phyloP scores from a whole-genome alignment of 2,797 vertebrate species.

The Hephaestus fuliginosus region DNA sequence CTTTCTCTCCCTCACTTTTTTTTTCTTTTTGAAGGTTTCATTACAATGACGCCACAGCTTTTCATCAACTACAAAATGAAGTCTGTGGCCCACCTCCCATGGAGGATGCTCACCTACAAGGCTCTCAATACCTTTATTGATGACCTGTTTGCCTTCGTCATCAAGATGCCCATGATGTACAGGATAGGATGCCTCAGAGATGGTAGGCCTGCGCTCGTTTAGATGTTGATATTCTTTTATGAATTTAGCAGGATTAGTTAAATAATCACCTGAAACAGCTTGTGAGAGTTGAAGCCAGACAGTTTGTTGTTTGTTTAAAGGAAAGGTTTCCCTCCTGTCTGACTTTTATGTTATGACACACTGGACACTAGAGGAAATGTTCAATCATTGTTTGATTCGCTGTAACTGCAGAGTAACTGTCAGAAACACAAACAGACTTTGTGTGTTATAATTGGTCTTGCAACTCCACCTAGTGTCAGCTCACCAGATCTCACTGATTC shows the following conservation, averaged over 20 bases:
- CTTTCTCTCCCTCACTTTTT: neutral
- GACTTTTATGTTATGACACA: neutral
- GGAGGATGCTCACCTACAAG: constrained; percentile 99
- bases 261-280: neutral
- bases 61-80: constrained; percentile 99
- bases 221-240: neutral
- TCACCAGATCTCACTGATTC: neutral
- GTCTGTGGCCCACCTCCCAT: constrained; percentile 96
- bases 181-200: constrained; percentile 98
- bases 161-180: constrained; percentile 99
- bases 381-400: neutral
- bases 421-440: neutral
- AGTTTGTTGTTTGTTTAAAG: constrained; percentile 10
- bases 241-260: neutral
- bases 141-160: constrained; percentile 98
- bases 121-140: constrained; percentile 98
- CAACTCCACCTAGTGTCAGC: constrained; percentile 33
- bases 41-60: constrained; percentile 98
- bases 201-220: constrained; percentile 80
- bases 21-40: constrained; percentile 88
- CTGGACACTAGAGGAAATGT: neutral
- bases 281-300: neutral
- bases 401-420: neutral
- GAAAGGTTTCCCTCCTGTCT: neutral
- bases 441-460: neutral